phyloP scores from a whole-genome alignment of 2,113 vertebrate species.

The Pangasianodon hypophthalmus region DNA sequence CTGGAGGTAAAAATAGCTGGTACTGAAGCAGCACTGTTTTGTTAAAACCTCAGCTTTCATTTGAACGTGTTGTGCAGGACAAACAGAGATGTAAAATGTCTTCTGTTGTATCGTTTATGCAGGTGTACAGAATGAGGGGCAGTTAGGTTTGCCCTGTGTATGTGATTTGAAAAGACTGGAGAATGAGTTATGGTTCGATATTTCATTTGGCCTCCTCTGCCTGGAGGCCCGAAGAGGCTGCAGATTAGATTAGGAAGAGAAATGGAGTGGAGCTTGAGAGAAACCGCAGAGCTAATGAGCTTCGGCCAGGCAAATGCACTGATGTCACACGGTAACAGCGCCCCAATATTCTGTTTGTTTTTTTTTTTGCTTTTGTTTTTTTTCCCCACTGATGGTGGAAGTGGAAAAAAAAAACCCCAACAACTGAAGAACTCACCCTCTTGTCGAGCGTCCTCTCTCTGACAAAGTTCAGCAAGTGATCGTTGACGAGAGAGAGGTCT shows the following conservation, averaged over 20 bases:
- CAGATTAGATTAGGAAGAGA: slow-evolving; percentile 50
- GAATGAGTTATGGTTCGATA: slow-evolving; percentile 43
- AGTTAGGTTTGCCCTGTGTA: slow-evolving; percentile 9
- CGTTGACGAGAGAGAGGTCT: slow-evolving; percentile 94
- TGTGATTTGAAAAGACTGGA: slow-evolving; percentile 39
- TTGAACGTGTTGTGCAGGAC: neutral
- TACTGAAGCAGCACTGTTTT: neutral
- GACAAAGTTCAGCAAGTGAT: slow-evolving; percentile 95
- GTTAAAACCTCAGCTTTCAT: neutral
- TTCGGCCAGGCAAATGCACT: slow-evolving; percentile 5
- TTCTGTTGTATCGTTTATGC: slow-evolving; percentile 11
- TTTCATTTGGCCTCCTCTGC: slow-evolving; percentile 32
- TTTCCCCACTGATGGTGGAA: neutral
- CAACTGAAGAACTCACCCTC: slow-evolving; percentile 73
- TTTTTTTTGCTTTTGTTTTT: neutral
- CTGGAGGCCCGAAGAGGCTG: slow-evolving; percentile 46
- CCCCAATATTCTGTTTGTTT: neutral
- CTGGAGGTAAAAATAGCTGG: neutral
- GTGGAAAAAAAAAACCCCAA: neutral
- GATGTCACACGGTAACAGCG: slow-evolving; percentile 18
- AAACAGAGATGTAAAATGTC: neutral
- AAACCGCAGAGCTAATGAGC: slow-evolving; percentile 48
- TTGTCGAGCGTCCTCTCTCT: slow-evolving; percentile 96
- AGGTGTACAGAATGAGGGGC: slow-evolving; percentile 22
- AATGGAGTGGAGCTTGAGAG: slow-evolving; percentile 46